Conservation (phyloP, 2,888 invertebrate genomes). For the Eledona agricola region DNA sequence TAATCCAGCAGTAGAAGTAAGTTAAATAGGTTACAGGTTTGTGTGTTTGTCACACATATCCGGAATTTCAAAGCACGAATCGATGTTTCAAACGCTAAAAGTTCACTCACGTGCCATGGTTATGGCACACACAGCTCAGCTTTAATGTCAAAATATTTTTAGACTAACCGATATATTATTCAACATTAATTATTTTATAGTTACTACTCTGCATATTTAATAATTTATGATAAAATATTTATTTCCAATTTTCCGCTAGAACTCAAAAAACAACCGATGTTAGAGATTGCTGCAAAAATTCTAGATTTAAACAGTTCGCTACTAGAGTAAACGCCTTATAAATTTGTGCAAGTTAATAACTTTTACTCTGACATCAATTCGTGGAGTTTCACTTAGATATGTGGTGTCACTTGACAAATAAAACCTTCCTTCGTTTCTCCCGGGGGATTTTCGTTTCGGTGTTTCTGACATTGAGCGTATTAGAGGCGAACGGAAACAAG, state of each 20-base stretch:
- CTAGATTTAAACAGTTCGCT: no score
- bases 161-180: slow-evolving; percentile 15
- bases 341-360: no score
- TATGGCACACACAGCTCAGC: slow-evolving; percentile 40
- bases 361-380: slow-evolving; percentile 24
- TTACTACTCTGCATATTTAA: no score
- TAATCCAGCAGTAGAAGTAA: slow-evolving; percentile 59
- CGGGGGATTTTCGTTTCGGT: slow-evolving; percentile 29
- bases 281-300: no score
- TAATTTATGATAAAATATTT: no score
- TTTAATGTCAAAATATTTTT: slow-evolving; percentile 40
- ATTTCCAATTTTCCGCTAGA: no score
- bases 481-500: slow-evolving; percentile 32
- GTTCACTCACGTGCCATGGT: slow-evolving; percentile 43
- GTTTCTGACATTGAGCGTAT: slow-evolving; percentile 34
- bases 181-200: no score
- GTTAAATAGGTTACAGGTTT: no score
- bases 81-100: slow-evolving; percentile 35
- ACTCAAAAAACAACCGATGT: no score
- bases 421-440: slow-evolving; percentile 31
- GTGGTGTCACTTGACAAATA: slow-evolving; percentile 33
- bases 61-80: slow-evolving; percentile 21
- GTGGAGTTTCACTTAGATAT: slow-evolving; percentile 27
- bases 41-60: slow-evolving; percentile 18
- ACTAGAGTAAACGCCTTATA: no score